Evolutionary conservation across 2,797 vertebrate species (phyloP), one percentile per base, ranked within the genome.

Genomic region (Ctenopoma multispine): DNA sequence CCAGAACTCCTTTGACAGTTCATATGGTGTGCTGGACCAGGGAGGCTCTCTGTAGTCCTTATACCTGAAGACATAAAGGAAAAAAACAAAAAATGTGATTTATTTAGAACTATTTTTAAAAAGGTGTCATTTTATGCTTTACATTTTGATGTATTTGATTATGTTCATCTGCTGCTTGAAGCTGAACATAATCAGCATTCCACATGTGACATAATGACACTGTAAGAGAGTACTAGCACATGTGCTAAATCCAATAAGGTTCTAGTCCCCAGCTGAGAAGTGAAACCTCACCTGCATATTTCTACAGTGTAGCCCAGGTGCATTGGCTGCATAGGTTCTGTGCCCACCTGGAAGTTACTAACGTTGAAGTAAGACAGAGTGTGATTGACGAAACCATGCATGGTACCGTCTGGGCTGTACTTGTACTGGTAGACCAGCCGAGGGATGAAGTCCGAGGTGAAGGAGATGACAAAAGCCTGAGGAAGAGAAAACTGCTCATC

Each of bases 371-470:
- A 96, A 57, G 97, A 96, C 47, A 99, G 94, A 0, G 96, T 96
- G 94, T 99, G 96, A 90, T 97, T 95, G 82, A 98, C 88, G 44
- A 99, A 99, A 90, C 98, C 98, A 1, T 97, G 96, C 95, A 99
- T 95, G 80, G 95, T 96, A 74, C 97, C 96, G 4, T 97, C 94
- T n/a, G 92, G 82, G 83, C 97, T 99, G 95, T 98, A 99, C 89
- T 95, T 94, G 87, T 98, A 96, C 83, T 96, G 95, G 92, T 99
- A 99, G 63, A 99, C 97, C 75, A 99, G 95, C 69, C 98, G 96
- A 17, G 98, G 98, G 91, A 99, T 97, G 94, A 99, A 99, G 94
- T 99, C 97, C 0, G 98, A 99, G 2, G 98, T 99, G 92, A 99
- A 99, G 69, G 97, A 94, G 81, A 99, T 99, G 85, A 99, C 98